Percentiles rank a stretch among this genome's conserved stretches.
These are phyloP conservation scores for Hormaphis cornu DNA, from an alignment of 1,140 invertebrate species.

Conservation along the genomic window DNA sequence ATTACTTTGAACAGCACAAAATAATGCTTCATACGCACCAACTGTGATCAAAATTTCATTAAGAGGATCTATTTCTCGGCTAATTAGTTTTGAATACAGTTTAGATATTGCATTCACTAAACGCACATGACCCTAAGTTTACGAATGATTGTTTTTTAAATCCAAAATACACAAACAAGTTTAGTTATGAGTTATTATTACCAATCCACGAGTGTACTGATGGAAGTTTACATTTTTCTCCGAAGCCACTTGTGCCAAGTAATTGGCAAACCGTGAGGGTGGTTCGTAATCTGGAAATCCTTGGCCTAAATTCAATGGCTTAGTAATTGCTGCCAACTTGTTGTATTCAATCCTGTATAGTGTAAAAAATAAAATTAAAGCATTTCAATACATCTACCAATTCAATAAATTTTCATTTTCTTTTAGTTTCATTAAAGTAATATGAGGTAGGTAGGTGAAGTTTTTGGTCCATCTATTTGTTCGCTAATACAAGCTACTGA, in stretches of 20 bases:
- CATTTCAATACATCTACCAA: too few relatives aligned
- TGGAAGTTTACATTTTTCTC: constrained; percentile 68
- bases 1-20: constrained; percentile 71
- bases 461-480: too few relatives aligned
- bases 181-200: constrained; percentile 47
- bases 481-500: too few relatives aligned
- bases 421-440: too few relatives aligned
- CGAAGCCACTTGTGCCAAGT: constrained; percentile 57
- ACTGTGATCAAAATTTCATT: constrained; percentile 78
- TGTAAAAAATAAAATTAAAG: too few relatives aligned
- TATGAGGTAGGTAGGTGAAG: too few relatives aligned
- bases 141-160: neutral
- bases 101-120: constrained; percentile 74
- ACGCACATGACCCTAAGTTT: constrained; percentile 76
- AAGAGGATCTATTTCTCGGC: constrained; percentile 63
- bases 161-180: too few relatives aligned
- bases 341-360: constrained; percentile 94
- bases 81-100: constrained; percentile 72
- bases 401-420: too few relatives aligned
- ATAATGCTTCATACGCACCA: constrained; percentile 91
- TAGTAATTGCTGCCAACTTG: constrained; percentile 71
- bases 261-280: constrained; percentile 47
- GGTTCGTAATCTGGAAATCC: constrained; percentile 90
- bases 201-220: constrained; percentile 85
- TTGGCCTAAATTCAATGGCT: constrained; percentile 92